A percentile compares a stretch with the other conserved stretches of the same genome.
These are phyloP conservation scores for Zaprionus obscuricornis DNA, from an alignment of 2,888 invertebrate genomes.

Conservation along the genomic window DNA sequence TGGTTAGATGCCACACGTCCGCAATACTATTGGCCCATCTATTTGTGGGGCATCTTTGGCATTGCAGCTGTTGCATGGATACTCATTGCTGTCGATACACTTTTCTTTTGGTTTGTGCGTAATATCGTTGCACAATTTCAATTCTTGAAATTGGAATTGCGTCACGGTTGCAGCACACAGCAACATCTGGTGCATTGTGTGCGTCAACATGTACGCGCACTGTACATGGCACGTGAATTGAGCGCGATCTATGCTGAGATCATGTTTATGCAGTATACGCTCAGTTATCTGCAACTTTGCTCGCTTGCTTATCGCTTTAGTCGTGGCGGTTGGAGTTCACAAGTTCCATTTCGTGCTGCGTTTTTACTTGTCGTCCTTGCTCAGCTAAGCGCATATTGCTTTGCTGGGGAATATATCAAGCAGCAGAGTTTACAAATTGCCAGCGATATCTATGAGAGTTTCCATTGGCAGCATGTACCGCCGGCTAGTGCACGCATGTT, in stretches of 20 bases:
- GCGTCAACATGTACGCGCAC: conserved; percentile 25
- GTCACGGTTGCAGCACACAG: not conserved
- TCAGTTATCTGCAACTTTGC: conserved; percentile 51
- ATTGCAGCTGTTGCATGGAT: conserved; percentile 26
- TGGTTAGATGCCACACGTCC: conserved; percentile 38
- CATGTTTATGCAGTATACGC: conserved; percentile 48
- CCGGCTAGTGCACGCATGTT: conserved; percentile 20
- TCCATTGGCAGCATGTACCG: conserved; percentile 32
- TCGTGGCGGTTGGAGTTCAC: conserved; percentile 32
- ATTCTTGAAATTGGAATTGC: conserved; percentile 15
- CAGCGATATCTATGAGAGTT: conserved; percentile 22
- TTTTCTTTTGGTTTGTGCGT: conserved; percentile 47
- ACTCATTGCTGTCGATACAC: conserved; percentile 36
- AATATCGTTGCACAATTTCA: conserved; percentile 47
- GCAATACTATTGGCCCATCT: conserved; percentile 37
- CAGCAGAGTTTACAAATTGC: conserved; percentile 35
- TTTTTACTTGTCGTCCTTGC: conserved; percentile 37
- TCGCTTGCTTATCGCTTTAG: conserved; percentile 44
- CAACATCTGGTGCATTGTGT: conserved; percentile 14
- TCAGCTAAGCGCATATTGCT: conserved; percentile 43
- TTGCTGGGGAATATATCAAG: conserved; percentile 44
- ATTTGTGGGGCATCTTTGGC: conserved; percentile 39
- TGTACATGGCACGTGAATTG: conserved; percentile 34
- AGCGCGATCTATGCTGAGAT: conserved; percentile 44
- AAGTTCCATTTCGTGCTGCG: conserved; percentile 35